Conservation (phyloP, 2,888 invertebrate species). For the Barypeithes pellucidus region DNA sequence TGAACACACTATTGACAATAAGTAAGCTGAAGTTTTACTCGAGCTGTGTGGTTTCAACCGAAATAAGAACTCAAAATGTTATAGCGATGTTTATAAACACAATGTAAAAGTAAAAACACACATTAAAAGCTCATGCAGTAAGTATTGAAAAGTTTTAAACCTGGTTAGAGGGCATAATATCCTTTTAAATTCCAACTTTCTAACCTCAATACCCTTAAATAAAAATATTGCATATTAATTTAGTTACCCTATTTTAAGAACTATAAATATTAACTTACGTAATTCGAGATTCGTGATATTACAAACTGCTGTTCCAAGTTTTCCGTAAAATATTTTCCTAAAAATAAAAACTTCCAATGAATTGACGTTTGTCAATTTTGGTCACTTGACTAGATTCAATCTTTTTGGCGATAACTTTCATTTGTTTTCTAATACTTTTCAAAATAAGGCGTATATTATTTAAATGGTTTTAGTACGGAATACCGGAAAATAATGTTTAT, state of each 20-base stretch:
- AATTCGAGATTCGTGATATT: slow-evolving; percentile 27
- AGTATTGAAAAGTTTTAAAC: slow-evolving; percentile 11
- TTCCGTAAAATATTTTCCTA: slow-evolving; percentile 41
- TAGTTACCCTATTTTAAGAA: slow-evolving; percentile 10
- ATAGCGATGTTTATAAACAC: neutral
- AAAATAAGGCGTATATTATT: too few relatives aligned
- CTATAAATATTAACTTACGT: slow-evolving; percentile 48
- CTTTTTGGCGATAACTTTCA: slow-evolving; percentile 15
- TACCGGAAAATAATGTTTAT: neutral
- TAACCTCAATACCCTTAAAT: slow-evolving; percentile 44
- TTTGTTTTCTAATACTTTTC: slow-evolving; percentile 19
- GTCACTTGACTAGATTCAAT: slow-evolving; percentile 37
- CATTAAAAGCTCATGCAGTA: slow-evolving; percentile 24
- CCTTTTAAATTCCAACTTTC: slow-evolving; percentile 18
- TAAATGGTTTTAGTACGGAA: too few relatives aligned
- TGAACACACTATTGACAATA: too few relatives aligned
- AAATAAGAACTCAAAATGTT: too few relatives aligned
- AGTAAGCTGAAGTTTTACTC: too few relatives aligned
- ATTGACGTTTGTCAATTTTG: slow-evolving; percentile 40
- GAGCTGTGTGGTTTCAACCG: too few relatives aligned
- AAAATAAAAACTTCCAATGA: slow-evolving; percentile 42
- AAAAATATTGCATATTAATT: slow-evolving; percentile 18
- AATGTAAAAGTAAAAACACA: neutral
- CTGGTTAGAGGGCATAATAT: slow-evolving; percentile 40
- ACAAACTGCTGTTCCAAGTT: slow-evolving; percentile 20